These are phyloP conservation scores for Neodontobutis hainanensis DNA, from an alignment of 2,113 vertebrate genomes.

Conservation along the genomic window DNA sequence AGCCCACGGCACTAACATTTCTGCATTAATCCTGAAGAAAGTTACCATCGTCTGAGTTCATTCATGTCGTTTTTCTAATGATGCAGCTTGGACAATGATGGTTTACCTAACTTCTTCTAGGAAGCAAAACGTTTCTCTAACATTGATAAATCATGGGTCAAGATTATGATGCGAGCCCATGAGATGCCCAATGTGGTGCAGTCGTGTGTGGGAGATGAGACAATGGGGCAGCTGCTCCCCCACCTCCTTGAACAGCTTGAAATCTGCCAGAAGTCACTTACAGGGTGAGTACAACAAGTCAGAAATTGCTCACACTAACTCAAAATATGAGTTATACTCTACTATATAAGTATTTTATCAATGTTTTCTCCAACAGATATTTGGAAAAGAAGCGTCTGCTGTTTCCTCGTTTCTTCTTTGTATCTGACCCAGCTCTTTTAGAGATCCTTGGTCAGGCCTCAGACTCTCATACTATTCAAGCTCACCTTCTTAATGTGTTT, in stretches of 20 bases:
- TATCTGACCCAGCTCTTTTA: constrained; percentile 93
- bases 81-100: background rate
- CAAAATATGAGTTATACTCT: background rate
- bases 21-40: background rate
- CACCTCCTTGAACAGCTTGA: constrained; percentile 94
- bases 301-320: background rate
- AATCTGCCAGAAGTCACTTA: constrained; percentile 97
- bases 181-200: constrained; percentile 93
- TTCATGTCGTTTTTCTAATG: background rate
- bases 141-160: constrained; percentile 98
- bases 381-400: constrained; percentile 94
- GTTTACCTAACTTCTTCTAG: constrained; percentile 61
- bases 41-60: background rate
- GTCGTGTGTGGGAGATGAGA: constrained; percentile 93
- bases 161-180: constrained; percentile 93
- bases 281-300: constrained; percentile 82
- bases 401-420: constrained; percentile 97
- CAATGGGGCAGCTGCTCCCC: constrained; percentile 91
- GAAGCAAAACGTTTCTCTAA: constrained; percentile 96
- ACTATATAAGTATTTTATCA: background rate
- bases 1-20: background rate
- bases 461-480: constrained; percentile 93
- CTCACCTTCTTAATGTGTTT: constrained; percentile 93
- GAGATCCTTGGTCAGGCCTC: constrained; percentile 98
- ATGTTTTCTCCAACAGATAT: constrained; percentile 78